Evolutionary conservation across 2,113 vertebrate genomes (phyloP).

Genomic region (Toxotes jaculatrix): DNA sequence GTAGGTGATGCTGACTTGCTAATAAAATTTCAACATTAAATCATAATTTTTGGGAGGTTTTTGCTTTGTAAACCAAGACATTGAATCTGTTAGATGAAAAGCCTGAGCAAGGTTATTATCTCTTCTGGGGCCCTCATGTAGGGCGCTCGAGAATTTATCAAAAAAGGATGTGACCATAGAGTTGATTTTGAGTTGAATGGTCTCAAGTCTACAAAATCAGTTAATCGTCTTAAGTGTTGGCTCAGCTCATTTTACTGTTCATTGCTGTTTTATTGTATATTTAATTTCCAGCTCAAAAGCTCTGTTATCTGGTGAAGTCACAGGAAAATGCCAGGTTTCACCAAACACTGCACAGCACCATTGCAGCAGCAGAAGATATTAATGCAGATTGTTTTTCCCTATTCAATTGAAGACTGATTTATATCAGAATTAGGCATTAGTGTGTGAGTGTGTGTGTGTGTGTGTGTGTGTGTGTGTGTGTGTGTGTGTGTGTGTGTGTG

Average conservation of each 20-base stretch:
- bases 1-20: neutral
- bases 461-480: constrained; percentile 32
- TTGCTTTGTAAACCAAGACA: neutral
- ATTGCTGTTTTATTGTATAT: constrained; percentile 15
- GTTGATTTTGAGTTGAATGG: constrained; percentile 25
- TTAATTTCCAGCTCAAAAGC: constrained; percentile 21
- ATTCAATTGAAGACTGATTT: constrained; percentile 73
- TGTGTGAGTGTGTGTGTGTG: constrained; percentile 39
- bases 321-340: constrained; percentile 28
- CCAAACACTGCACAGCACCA: constrained; percentile 22
- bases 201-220: constrained; percentile 10
- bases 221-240: constrained; percentile 1
- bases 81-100: neutral
- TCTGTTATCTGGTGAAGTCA: constrained; percentile 10
- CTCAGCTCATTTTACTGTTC: constrained; percentile 13
- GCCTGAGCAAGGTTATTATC: neutral
- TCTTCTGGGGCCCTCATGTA: too few species aligned
- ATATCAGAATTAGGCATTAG: constrained; percentile 70
- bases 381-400: constrained; percentile 44
- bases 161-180: neutral
- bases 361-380: constrained; percentile 55
- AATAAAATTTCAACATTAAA: constrained; percentile 19
- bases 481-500: constrained; percentile 37
- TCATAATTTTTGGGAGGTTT: neutral
- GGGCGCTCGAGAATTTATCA: neutral